Evolutionary conservation across 53 echinoderm and acorn worm species (phyloP).

Genomic region (Hippasteria phrygiana): DNA sequence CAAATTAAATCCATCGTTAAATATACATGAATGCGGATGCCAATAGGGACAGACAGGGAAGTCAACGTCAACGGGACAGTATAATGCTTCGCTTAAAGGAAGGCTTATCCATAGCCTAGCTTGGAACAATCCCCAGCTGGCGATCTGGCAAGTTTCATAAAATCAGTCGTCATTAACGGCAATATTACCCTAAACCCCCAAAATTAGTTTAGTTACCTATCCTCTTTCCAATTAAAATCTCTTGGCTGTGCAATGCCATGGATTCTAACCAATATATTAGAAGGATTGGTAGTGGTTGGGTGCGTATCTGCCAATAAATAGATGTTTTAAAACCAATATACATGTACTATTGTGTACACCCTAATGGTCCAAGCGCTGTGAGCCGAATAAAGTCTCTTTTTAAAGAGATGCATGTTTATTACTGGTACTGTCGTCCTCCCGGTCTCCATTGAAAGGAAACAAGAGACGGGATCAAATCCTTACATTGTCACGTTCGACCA

Average conservation of each 20-base stretch:
- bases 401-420: too few relatives aligned
- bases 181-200: too few relatives aligned
- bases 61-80: neutral
- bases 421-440: neutral
- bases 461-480: neutral
- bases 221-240: too few relatives aligned
- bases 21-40: neutral
- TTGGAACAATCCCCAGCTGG: neutral
- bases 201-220: too few relatives aligned
- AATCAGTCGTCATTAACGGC: neutral
- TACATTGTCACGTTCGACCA: neutral
- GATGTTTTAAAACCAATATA: too few relatives aligned
- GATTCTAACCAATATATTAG: too few relatives aligned
- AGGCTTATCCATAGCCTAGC: conserved; percentile 4
- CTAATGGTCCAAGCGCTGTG: too few relatives aligned
- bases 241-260: too few relatives aligned
- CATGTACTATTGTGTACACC: too few relatives aligned
- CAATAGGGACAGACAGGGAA: conserved; percentile 20
- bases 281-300: too few relatives aligned
- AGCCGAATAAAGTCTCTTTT: too few relatives aligned
- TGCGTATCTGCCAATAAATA: too few relatives aligned
- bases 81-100: conserved; percentile 1
- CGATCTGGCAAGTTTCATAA: neutral
- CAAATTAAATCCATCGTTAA: neutral
- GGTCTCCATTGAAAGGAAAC: neutral